These are phyloP conservation scores for Pampus argenteus DNA, from an alignment of 2,797 vertebrate genomes.

Conservation along the genomic window DNA sequence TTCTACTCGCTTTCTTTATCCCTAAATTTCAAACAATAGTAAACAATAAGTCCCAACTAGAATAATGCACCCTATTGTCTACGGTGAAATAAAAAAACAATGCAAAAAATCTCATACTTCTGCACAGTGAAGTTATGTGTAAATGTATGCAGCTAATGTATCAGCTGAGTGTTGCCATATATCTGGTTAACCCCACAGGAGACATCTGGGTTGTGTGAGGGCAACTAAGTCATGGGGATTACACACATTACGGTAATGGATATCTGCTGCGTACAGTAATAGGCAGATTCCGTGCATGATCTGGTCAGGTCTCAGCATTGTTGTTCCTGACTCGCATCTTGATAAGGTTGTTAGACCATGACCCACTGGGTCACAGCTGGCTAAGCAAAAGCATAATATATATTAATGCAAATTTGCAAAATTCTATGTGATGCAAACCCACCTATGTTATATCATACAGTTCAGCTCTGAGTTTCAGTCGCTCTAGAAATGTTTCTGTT, in stretches of 20 bases:
- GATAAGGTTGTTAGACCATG: slow-evolving; percentile 45
- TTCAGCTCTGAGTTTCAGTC: background rate
- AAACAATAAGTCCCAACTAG: slow-evolving; percentile 21
- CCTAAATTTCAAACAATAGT: slow-evolving; percentile 20
- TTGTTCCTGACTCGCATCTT: slow-evolving; percentile 55
- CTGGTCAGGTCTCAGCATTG: slow-evolving; percentile 31
- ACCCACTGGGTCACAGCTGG: slow-evolving; percentile 17
- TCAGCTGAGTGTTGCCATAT: slow-evolving; percentile 31
- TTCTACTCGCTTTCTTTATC: slow-evolving; percentile 13
- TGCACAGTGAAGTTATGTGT: slow-evolving; percentile 12
- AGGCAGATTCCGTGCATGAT: slow-evolving; percentile 35
- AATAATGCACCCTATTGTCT: slow-evolving; percentile 22
- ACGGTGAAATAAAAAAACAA: slow-evolving; percentile 16
- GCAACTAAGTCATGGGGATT: slow-evolving; percentile 68
- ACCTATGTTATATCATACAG: background rate
- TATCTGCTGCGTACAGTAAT: slow-evolving; percentile 54
- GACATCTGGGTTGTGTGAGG: slow-evolving; percentile 48
- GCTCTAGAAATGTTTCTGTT: slow-evolving; percentile 10
- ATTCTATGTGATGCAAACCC: slow-evolving; percentile 30
- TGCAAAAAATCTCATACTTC: background rate
- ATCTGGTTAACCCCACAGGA: slow-evolving; percentile 35
- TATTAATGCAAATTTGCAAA: slow-evolving; percentile 33
- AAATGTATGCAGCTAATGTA: slow-evolving; percentile 31
- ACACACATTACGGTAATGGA: slow-evolving; percentile 65
- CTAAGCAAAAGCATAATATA: slow-evolving; percentile 27